phyloP scores from a whole-genome alignment of 2,113 vertebrate species.

The Acinonyx jubatus region DNA sequence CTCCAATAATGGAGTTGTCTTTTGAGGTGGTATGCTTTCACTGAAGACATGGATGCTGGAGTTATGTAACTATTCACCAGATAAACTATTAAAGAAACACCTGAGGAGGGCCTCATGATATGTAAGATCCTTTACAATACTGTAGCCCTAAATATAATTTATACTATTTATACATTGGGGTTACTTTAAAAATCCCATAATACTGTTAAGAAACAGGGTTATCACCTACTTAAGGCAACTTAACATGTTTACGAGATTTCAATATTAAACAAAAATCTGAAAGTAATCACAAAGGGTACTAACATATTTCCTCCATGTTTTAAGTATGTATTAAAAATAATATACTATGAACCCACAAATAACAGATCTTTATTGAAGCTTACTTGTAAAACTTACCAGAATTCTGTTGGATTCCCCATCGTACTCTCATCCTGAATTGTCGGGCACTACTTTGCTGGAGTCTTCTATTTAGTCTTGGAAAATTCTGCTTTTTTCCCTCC shows the following conservation, averaged over 20 bases:
- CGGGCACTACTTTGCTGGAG: constrained; percentile 85
- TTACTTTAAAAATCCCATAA: background rate
- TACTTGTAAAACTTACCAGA: constrained; percentile 85
- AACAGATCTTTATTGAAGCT: constrained; percentile 28
- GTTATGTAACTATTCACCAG: background rate
- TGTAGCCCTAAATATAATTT: background rate
- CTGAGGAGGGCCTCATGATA: background rate
- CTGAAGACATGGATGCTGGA: background rate
- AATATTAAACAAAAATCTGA: constrained; percentile 31
- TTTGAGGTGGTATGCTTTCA: background rate
- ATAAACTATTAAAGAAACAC: background rate
- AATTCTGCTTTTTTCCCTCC: constrained; percentile 90
- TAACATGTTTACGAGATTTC: constrained; percentile 33
- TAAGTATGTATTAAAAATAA: constrained; percentile 8
- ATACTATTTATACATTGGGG: constrained; percentile 8
- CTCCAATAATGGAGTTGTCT: background rate
- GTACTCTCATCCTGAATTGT: constrained; percentile 83
- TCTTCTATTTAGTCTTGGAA: constrained; percentile 86
- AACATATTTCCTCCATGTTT: constrained; percentile 4
- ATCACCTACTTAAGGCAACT: constrained; percentile 1
- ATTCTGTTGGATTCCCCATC: constrained; percentile 85
- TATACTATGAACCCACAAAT: background rate
- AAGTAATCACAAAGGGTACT: background rate
- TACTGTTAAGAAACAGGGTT: background rate
- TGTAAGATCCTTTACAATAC: background rate